A percentile compares a stretch with the other conserved stretches of the same genome.
Evolutionary conservation across 2,888 invertebrate species (phyloP).

Genomic region (Malacosoma neustria): DNA sequence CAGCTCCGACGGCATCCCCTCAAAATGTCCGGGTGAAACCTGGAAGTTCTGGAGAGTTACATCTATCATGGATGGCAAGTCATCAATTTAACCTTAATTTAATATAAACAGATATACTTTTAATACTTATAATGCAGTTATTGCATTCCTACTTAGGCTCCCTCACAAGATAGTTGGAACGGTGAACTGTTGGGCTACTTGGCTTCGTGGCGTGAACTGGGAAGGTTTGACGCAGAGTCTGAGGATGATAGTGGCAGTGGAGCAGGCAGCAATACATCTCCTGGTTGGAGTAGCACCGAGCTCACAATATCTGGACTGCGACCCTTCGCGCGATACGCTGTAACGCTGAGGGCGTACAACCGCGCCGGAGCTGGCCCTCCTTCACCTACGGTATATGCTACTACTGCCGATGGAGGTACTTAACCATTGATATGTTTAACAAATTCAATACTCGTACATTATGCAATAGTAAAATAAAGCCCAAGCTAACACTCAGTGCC

Average conservation of each 20-base stretch:
- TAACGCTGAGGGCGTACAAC: conserved; percentile 87
- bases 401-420: conserved; percentile 85
- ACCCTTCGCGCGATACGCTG: conserved; percentile 85
- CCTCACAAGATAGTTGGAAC: conserved; percentile 79
- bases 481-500: too few species aligned
- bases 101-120: background rate
- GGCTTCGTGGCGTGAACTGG: conserved; percentile 71
- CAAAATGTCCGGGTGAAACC: conserved; percentile 79
- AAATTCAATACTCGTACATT: too few species aligned
- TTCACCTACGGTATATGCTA: conserved; percentile 80
- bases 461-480: too few species aligned
- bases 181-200: conserved; percentile 84
- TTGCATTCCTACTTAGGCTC: conserved; percentile 58
- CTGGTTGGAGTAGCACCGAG: conserved; percentile 79
- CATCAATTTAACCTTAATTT: background rate
- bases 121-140: background rate
- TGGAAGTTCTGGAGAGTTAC: conserved; percentile 77
- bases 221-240: conserved; percentile 27
- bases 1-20: conserved; percentile 81
- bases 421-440: too few species aligned
- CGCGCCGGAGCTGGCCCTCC: conserved; percentile 87
- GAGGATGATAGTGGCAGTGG: conserved; percentile 19
- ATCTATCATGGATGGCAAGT: conserved; percentile 82
- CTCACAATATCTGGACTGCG: conserved; percentile 77
- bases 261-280: conserved; percentile 44